These are phyloP conservation scores for Tokudaia tokunoshimensis DNA, from an alignment of 2,797 vertebrate species.

Conservation along the genomic window DNA sequence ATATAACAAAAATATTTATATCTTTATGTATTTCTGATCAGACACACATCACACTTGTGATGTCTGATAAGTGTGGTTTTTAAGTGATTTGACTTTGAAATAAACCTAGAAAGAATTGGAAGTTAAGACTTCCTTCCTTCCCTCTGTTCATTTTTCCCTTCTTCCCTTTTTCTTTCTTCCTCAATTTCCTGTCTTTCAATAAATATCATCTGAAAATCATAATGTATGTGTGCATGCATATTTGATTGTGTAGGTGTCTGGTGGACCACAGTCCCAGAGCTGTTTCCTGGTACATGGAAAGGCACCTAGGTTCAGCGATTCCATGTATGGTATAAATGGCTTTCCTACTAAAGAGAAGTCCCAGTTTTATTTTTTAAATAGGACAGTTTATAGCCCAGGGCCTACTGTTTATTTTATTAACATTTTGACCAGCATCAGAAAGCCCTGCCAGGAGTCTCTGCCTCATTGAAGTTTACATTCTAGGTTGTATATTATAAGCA, in stretches of 20 bases:
- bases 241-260: background rate
- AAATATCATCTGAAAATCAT: background rate
- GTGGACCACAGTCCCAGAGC: background rate
- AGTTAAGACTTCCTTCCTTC: background rate
- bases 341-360: slow-evolving; percentile 11
- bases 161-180: background rate
- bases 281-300: background rate
- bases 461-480: background rate
- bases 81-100: slow-evolving; percentile 35
- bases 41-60: background rate
- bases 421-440: slow-evolving; percentile 7
- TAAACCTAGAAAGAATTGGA: slow-evolving; percentile 7
- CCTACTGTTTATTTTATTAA: slow-evolving; percentile 23
- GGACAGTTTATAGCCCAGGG: background rate
- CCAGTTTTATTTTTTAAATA: slow-evolving; percentile 14
- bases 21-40: background rate
- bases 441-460: background rate
- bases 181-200: slow-evolving; percentile 35
- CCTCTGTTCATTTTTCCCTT: background rate
- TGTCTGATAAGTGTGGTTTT: background rate
- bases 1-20: background rate
- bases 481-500: slow-evolving; percentile 12
- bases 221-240: background rate
- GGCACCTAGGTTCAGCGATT: background rate
- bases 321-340: background rate